These are phyloP conservation scores for Centropyge bicolor DNA, from an alignment of 2,797 vertebrate species.

Conservation along the genomic window DNA sequence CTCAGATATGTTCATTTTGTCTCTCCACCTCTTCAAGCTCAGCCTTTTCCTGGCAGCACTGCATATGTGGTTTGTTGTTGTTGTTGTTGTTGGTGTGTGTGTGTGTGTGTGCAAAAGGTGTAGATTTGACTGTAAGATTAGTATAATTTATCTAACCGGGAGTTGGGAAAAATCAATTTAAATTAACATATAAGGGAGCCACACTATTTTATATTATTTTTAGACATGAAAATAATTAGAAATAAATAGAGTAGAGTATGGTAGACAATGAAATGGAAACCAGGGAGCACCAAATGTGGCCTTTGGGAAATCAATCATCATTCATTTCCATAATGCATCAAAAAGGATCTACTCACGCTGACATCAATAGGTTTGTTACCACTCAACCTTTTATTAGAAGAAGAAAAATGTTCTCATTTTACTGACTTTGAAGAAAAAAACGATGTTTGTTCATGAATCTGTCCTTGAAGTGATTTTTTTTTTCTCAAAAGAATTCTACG, in stretches of 20 bases:
- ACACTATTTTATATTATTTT: not conserved
- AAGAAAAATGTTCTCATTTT: not conserved
- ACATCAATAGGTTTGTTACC: slow-evolving; percentile 29
- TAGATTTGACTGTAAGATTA: slow-evolving; percentile 1
- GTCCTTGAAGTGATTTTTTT: not conserved
- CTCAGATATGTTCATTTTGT: slow-evolving; percentile 51
- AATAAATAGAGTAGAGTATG: slow-evolving; percentile 7
- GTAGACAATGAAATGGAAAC: slow-evolving; percentile 56
- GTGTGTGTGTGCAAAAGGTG: slow-evolving; percentile 13
- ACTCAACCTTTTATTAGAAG: slow-evolving; percentile 26
- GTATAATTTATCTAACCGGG: slow-evolving; percentile 1
- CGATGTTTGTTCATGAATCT: not conserved
- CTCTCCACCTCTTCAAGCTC: slow-evolving; percentile 44
- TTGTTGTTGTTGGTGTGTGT: too few relatives aligned
- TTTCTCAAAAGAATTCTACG: not conserved
- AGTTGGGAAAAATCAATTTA: slow-evolving; percentile 38
- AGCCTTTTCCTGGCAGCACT: slow-evolving; percentile 32
- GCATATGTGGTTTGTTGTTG: slow-evolving; percentile 8
- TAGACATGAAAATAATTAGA: too few relatives aligned
- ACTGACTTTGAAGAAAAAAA: slow-evolving; percentile 9
- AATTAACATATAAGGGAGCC: slow-evolving; percentile 42
- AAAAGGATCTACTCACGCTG: slow-evolving; percentile 48
- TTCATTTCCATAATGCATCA: slow-evolving; percentile 48
- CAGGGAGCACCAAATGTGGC: slow-evolving; percentile 12
- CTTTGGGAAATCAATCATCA: slow-evolving; percentile 49